These are phyloP conservation scores for Anoura caudifer DNA, from an alignment of 2,113 vertebrate species.

Conservation along the genomic window DNA sequence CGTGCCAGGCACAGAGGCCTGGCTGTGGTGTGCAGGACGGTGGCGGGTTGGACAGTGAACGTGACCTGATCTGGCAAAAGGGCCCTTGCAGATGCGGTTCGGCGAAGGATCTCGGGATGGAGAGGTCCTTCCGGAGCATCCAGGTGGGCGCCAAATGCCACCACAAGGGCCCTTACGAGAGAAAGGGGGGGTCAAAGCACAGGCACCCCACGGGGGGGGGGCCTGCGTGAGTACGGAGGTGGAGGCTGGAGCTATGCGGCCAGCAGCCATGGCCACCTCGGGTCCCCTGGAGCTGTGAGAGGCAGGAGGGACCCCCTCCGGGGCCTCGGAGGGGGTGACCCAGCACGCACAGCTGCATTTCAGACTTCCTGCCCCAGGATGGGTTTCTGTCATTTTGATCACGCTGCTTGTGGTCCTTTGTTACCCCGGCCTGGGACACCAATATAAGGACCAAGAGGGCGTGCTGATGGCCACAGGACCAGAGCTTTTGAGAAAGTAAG, in stretches of 20 bases:
- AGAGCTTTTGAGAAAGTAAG: neutral
- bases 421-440: fast-evolving
- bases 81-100: too few relatives aligned
- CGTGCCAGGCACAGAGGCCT: fast-evolving
- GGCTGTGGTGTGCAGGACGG: fast-evolving
- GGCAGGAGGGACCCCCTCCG: fast-evolving
- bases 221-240: fast-evolving
- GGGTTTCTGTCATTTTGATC: fast-evolving
- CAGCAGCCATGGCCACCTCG: neutral
- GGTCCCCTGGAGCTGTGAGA: neutral
- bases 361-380: neutral
- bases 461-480: fast-evolving
- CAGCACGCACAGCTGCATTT: fast-evolving
- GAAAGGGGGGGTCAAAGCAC: neutral
- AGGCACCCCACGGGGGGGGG: neutral
- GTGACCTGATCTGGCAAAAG: neutral
- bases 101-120: neutral
- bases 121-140: fast-evolving
- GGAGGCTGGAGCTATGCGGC: fast-evolving
- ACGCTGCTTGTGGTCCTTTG: fast-evolving
- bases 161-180: fast-evolving
- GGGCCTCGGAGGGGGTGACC: neutral
- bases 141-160: neutral
- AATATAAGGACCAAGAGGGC: fast-evolving
- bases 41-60: fast-evolving